Conservation (phyloP, 2,797 vertebrate species). For the Pteronotus mesoamericanus region DNA sequence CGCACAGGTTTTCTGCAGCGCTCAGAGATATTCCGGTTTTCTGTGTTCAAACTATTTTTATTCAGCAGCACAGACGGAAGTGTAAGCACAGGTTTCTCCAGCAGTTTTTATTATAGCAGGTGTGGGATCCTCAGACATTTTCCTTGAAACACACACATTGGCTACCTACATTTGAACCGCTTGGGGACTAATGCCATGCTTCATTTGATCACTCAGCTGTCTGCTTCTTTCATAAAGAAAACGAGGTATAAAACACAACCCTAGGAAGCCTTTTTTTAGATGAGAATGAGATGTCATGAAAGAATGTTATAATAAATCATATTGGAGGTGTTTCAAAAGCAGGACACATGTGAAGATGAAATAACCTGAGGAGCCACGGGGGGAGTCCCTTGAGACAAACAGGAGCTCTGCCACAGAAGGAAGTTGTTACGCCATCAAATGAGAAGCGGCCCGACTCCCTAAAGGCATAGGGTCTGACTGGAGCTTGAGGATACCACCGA, state of each 20-base stretch:
- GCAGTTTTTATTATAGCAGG: slow-evolving; percentile 59
- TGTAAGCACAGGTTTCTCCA: slow-evolving; percentile 56
- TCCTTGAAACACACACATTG: slow-evolving; percentile 34
- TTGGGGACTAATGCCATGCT: slow-evolving; percentile 34
- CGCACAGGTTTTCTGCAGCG: slow-evolving; percentile 57
- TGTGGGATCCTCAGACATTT: slow-evolving; percentile 41
- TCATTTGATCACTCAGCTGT: slow-evolving; percentile 69
- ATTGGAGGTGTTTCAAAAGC: slow-evolving; percentile 51
- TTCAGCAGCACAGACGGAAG: slow-evolving; percentile 54
- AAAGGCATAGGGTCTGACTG: not conserved
- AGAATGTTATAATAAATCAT: slow-evolving; percentile 69
- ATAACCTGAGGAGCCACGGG: slow-evolving; percentile 63
- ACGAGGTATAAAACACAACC: slow-evolving; percentile 46
- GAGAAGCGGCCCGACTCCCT: slow-evolving; percentile 33
- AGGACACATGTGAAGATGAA: slow-evolving; percentile 65
- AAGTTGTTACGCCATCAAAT: slow-evolving; percentile 56
- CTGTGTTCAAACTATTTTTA: slow-evolving; percentile 70
- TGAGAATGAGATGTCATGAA: slow-evolving; percentile 65
- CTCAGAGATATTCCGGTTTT: slow-evolving; percentile 70
- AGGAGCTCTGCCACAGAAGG: slow-evolving; percentile 45
- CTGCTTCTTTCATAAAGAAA: slow-evolving; percentile 63
- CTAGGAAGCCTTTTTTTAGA: slow-evolving; percentile 63
- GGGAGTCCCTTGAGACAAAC: slow-evolving; percentile 66
- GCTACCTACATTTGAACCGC: slow-evolving; percentile 56
- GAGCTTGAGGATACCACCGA: not conserved